Evolutionary conservation across 35 echinoderm and acorn worm genomes (phyloP), one percentile per base, ranked within the genome.

Genomic region (Lytechinus pictus): DNA sequence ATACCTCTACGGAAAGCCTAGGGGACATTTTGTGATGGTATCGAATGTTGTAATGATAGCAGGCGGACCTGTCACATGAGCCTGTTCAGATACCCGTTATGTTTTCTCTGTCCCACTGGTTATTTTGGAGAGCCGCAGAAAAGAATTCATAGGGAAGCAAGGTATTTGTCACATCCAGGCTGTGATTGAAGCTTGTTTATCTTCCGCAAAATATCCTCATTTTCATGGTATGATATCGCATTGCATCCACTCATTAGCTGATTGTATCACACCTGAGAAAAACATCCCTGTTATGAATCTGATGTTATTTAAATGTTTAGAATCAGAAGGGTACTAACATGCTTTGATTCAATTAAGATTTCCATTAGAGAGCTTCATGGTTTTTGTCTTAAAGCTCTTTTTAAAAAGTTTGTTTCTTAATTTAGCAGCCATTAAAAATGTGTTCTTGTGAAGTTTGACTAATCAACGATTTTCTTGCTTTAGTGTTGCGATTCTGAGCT

Each of bases 31-130:
- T 90, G 88, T 33, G 88, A 52, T 54, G 88, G 88, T 90, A 54
- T 90, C 88, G 16, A 52, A 90, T 90, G 88, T 90, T 90, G 88
- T 12, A 90, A 90, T 52, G 88, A 90, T 90, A 44, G 88, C 29
- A 52, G 88, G 33, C 88, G 14, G 16, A 90, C 16, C 27, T 44
- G 88, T 52, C 27, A 90, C 24, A 21, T 90, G 88, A 90, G 88
- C 88, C 52, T 44, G 52, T 5, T 44, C 88, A 52, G 52, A 54
- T 54, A 90, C 52, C 52, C 10, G 29, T 90, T 44, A 52, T 90
- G 28, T 44, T 90, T 90, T 90, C 52, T 54, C 88, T 52, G 4
- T 54, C 88, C 28, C 88, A 90, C 28, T 10, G 52, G 88, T 52
- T 90, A 52, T 90, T 54, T 90, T 44, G 88, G 27, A 90, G 88